A percentile compares a stretch with the other conserved stretches of the same genome.
Evolutionary conservation across 2,113 vertebrate genomes (phyloP).

Genomic region (Elephas maximus): DNA sequence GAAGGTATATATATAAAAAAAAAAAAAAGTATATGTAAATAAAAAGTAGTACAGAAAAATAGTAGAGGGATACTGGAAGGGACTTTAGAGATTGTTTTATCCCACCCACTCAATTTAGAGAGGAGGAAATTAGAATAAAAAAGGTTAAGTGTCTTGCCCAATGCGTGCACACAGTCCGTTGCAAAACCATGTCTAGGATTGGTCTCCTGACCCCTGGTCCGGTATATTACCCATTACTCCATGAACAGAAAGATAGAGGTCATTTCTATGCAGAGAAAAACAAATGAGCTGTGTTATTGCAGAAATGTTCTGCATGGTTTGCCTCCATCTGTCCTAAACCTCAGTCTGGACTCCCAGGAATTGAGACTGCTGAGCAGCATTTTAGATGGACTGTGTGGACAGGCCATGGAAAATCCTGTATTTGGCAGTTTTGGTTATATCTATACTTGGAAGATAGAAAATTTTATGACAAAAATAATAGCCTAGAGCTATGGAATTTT

Average conservation of each 20-base stretch:
- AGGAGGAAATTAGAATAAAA: slow-evolving; percentile 28
- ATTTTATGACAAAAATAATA: slow-evolving; percentile 20
- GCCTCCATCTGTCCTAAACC: slow-evolving; percentile 81
- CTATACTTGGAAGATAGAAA: not conserved
- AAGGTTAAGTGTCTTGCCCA: not conserved
- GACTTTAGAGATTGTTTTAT: not conserved
- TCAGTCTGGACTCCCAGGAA: slow-evolving; percentile 73
- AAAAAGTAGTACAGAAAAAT: not conserved
- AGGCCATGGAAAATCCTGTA: slow-evolving; percentile 22
- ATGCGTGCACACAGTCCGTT: slow-evolving; percentile 5
- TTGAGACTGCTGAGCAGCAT: slow-evolving; percentile 59
- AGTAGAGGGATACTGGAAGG: not conserved
- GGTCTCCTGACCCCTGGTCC: slow-evolving; percentile 35
- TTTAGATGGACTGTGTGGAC: slow-evolving; percentile 52
- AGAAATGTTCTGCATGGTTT: slow-evolving; percentile 81
- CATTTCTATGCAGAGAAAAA: slow-evolving; percentile 76
- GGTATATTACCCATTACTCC: slow-evolving; percentile 39
- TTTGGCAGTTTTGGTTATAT: slow-evolving; percentile 18
- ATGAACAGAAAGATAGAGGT: slow-evolving; percentile 74
- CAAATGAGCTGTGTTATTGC: slow-evolving; percentile 81
- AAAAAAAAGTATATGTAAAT: no score
- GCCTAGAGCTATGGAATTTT: not conserved
- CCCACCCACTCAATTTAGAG: not conserved
- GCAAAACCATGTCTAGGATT: slow-evolving; percentile 39
- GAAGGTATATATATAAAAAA: no score